A percentile compares a stretch with the other conserved stretches of the same genome.
Evolutionary conservation across 2,888 invertebrate genomes (phyloP).

Genomic region (Acheta domesticus): DNA sequence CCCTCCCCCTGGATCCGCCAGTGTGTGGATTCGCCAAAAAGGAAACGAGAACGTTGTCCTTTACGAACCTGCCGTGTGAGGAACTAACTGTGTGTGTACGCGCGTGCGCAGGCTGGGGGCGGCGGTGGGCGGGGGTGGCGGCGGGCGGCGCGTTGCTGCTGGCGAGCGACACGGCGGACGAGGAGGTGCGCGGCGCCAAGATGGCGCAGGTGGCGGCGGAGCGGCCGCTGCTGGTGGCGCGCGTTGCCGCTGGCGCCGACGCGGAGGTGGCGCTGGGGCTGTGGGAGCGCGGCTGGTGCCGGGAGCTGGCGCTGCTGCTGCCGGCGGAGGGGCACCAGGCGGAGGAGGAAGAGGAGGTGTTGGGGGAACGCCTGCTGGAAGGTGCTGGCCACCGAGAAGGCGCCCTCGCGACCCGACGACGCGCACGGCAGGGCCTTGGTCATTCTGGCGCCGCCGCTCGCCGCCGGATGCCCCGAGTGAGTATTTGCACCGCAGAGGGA

Average conservation of each 20-base stretch:
- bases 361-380: not conserved
- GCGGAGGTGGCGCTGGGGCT: not conserved
- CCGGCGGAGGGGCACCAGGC: not conserved
- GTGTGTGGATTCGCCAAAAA: no score
- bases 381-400: not conserved
- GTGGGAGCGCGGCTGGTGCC: slow-evolving; percentile 1
- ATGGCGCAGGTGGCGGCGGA: not conserved
- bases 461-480: not conserved
- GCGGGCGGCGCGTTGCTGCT: not conserved
- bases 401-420: not conserved
- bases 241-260: not conserved
- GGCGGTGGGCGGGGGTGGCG: no score
- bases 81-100: no score
- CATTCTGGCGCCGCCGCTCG: not conserved
- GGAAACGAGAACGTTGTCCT: no score
- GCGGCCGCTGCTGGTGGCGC: not conserved
- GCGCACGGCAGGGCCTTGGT: not conserved
- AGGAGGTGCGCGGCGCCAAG: not conserved
- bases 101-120: no score
- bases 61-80: no score
- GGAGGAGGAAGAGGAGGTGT: not conserved
- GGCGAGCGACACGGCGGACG: not conserved
- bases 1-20: no score
- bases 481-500: no score
- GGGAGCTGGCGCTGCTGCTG: not conserved